A percentile compares a stretch with the other conserved stretches of the same genome.
Conservation (phyloP, 2,113 vertebrate species). For the Zosterops pallidus region DNA sequence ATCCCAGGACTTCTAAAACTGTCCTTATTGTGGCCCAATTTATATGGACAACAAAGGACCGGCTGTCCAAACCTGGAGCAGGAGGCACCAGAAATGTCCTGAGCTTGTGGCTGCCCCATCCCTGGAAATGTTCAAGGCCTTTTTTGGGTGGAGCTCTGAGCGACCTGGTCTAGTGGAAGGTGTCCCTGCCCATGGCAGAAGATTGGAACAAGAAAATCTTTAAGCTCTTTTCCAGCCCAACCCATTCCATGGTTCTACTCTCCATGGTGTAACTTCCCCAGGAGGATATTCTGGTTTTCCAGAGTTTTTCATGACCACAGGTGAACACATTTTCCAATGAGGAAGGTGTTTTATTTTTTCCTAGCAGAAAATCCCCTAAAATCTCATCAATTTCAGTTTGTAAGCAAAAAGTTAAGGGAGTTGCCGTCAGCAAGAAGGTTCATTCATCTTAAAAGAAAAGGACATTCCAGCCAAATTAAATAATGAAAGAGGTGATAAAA, state of each 20-base stretch:
- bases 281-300: not conserved
- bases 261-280: fast-evolving
- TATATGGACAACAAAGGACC: not conserved
- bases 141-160: not conserved
- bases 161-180: not conserved
- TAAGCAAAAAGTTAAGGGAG: constrained; percentile 26
- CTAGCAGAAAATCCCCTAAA: constrained; percentile 36
- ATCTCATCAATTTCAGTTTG: not conserved
- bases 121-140: not conserved
- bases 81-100: not conserved
- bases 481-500: constrained; percentile 31
- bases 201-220: not conserved
- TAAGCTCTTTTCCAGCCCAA: not conserved
- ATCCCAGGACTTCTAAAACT: not conserved
- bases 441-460: constrained; percentile 29
- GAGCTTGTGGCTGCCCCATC: not conserved
- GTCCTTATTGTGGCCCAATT: not conserved
- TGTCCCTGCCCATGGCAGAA: not conserved
- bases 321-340: not conserved
- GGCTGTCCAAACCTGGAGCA: not conserved
- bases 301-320: not conserved
- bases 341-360: not conserved
- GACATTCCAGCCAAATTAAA: constrained; percentile 49
- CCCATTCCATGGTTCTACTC: not conserved
- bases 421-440: not conserved